A percentile compares a stretch with the other conserved stretches of the same genome.
Evolutionary conservation across 2,113 vertebrate species (phyloP).

Genomic region (Epinephelus cyanopodus): DNA sequence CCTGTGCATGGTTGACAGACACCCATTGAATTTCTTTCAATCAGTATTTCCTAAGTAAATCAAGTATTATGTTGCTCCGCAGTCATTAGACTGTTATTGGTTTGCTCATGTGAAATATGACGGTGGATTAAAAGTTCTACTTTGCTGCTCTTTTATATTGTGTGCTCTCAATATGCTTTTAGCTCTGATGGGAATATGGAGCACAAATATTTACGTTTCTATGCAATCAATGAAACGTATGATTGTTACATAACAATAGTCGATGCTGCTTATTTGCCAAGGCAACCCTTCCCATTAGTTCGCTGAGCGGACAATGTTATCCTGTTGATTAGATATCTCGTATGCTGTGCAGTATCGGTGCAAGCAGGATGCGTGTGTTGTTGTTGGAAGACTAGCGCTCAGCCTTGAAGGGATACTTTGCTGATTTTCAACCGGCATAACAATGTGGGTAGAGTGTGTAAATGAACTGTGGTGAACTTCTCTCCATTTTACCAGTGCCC

Average conservation of each 20-base stretch:
- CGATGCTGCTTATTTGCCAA: conserved; percentile 30
- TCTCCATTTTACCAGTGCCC: no score
- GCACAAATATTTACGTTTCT: conserved; percentile 14
- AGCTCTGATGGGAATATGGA: neutral
- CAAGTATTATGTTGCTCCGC: neutral
- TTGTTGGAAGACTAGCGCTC: neutral
- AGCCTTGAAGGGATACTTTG: no score
- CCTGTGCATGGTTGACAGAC: neutral
- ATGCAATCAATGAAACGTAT: conserved; percentile 9
- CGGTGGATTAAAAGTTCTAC: neutral
- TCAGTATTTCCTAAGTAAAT: neutral
- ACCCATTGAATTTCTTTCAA: conserved; percentile 7
- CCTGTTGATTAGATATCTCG: conserved; percentile 30
- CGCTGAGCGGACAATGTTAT: conserved; percentile 31
- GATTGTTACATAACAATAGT: conserved; percentile 2
- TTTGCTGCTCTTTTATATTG: neutral
- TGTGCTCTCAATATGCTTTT: neutral
- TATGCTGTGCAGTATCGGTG: conserved; percentile 1
- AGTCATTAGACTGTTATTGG: neutral
- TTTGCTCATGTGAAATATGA: neutral
- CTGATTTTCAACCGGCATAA: no score
- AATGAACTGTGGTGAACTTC: no score
- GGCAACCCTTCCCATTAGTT: conserved; percentile 21
- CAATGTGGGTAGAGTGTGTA: no score
- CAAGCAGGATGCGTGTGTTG: neutral